phyloP scores from a whole-genome alignment of 2,888 invertebrate genomes.

The Yponomeuta evonymella region DNA sequence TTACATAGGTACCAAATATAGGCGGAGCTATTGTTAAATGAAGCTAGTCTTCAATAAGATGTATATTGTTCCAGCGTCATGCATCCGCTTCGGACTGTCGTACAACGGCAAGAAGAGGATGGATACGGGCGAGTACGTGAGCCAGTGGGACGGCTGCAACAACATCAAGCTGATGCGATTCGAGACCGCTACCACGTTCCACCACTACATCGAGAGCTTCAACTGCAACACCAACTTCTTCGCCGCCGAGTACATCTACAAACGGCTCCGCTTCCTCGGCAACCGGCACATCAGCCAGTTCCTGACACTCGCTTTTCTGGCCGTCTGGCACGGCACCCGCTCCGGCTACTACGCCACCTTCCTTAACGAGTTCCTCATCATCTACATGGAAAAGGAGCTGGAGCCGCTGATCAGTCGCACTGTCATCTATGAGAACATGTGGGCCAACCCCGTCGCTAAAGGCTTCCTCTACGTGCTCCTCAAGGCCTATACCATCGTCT shows the following conservation, averaged over 20 bases:
- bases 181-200: conserved; percentile 89
- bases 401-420: conserved; percentile 74
- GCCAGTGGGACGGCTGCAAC: conserved; percentile 90
- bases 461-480: conserved; percentile 74
- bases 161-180: conserved; percentile 90
- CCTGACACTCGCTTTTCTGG: conserved; percentile 89
- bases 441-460: conserved; percentile 51
- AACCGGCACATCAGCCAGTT: conserved; percentile 88
- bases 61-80: conserved; percentile 51
- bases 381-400: conserved; percentile 88
- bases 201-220: conserved; percentile 92
- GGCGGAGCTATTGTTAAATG: too few species aligned
- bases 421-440: conserved; percentile 57
- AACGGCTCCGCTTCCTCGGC: conserved; percentile 92
- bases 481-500: conserved; percentile 84
- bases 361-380: conserved; percentile 91
- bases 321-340: conserved; percentile 97
- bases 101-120: conserved; percentile 85
- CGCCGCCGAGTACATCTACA: conserved; percentile 95
- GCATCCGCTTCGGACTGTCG: conserved; percentile 83
- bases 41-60: not conserved
- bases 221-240: conserved; percentile 97
- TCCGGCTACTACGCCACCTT: conserved; percentile 96
- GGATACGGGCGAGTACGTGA: conserved; percentile 29
- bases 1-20: too few species aligned